phyloP scores from a whole-genome alignment of 1,140 invertebrate genomes.

The Drosophila santomea region DNA sequence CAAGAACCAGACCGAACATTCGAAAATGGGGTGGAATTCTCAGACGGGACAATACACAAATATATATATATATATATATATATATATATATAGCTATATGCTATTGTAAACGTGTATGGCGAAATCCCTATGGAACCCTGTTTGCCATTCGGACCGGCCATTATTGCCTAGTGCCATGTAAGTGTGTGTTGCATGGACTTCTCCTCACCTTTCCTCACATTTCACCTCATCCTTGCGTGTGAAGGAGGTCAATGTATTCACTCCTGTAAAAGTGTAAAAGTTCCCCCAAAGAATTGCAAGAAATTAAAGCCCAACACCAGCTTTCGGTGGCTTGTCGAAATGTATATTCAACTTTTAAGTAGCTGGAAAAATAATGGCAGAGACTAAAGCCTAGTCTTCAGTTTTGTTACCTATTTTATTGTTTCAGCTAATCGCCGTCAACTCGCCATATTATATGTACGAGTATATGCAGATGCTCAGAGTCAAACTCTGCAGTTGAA shows the following conservation, averaged over 20 bases:
- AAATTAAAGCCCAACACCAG: not conserved
- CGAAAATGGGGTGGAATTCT: slow-evolving; percentile 49
- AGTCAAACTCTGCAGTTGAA: slow-evolving; percentile 35
- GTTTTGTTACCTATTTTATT: not conserved
- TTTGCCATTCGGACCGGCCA: slow-evolving; percentile 37
- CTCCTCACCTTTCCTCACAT: slow-evolving; percentile 5
- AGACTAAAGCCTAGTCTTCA: too few species aligned
- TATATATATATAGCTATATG: not conserved
- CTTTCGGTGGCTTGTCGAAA: too few species aligned
- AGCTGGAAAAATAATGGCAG: not conserved
- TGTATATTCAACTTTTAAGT: too few species aligned
- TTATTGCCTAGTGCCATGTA: slow-evolving; percentile 70
- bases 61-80: not conserved
- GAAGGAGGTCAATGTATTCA: slow-evolving; percentile 68
- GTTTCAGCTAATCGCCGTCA: slow-evolving; percentile 2
- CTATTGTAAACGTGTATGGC: not conserved
- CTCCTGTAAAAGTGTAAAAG: slow-evolving; percentile 19
- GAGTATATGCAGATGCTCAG: not conserved
- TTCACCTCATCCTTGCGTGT: slow-evolving; percentile 41
- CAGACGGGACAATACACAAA: not conserved
- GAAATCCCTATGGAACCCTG: slow-evolving; percentile 6
- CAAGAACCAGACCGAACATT: slow-evolving; percentile 49
- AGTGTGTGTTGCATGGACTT: slow-evolving; percentile 51
- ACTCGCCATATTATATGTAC: not conserved
- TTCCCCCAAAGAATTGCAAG: slow-evolving; percentile 1